Evolutionary conservation across 2,888 invertebrate species (phyloP).

Genomic region (Drosophila yooni): DNA sequence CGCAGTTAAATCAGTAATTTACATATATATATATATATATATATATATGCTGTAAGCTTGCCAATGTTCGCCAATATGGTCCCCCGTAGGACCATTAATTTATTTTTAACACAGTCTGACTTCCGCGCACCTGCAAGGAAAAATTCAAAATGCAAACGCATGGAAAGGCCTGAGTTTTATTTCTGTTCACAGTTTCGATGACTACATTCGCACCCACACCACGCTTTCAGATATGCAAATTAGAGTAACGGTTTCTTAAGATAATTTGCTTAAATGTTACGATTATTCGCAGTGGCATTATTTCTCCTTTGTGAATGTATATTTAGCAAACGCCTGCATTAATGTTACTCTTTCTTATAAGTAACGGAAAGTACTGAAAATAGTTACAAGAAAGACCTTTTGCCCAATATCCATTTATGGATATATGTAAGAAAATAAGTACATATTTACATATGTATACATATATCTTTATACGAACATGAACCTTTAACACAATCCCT

Average conservation of each 20-base stretch:
- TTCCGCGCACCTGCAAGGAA: constrained; percentile 40
- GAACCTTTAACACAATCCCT: neutral
- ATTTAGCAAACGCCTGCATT: neutral
- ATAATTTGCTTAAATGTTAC: constrained; percentile 7
- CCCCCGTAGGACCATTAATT: constrained; percentile 4
- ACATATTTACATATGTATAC: neutral
- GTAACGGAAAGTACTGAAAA: neutral
- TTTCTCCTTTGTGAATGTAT: neutral
- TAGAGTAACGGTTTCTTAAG: constrained; percentile 7
- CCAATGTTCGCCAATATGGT: constrained; percentile 1
- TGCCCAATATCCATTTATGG: neutral
- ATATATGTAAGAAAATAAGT: neutral
- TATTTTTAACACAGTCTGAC: constrained; percentile 9
- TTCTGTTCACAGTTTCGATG: neutral
- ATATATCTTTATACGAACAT: neutral
- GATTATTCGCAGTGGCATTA: neutral
- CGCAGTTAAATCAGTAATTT: neutral
- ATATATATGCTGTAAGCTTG: neutral
- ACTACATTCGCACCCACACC: constrained; percentile 15
- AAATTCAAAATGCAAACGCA: constrained; percentile 9
- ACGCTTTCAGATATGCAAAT: constrained; percentile 15
- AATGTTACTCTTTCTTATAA: constrained; percentile 1
- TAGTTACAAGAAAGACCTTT: neutral
- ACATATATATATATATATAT: neutral
- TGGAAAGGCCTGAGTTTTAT: neutral